These are phyloP conservation scores for Ostrea denselamellosa DNA, from an alignment of 1,140 invertebrate species.

Conservation along the genomic window DNA sequence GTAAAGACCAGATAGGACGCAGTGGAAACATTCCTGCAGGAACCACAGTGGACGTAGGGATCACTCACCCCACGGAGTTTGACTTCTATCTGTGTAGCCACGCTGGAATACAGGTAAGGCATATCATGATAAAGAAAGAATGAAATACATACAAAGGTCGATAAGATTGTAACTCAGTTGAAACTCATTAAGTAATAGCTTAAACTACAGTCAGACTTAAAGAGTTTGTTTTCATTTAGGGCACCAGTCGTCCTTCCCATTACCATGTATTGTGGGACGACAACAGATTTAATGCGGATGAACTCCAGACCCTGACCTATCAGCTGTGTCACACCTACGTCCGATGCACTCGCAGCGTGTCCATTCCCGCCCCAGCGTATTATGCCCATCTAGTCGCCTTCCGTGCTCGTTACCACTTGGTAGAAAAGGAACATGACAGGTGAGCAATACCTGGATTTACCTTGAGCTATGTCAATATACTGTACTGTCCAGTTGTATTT, in stretches of 20 bases:
- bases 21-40: slow-evolving; percentile 99
- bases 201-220: neutral
- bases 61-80: slow-evolving; percentile 99
- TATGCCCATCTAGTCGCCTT: slow-evolving; percentile 99
- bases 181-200: too few relatives aligned
- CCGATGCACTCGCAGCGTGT: slow-evolving; percentile 98
- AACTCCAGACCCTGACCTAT: slow-evolving; percentile 98
- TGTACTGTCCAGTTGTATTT: too few relatives aligned
- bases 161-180: too few relatives aligned
- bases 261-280: slow-evolving; percentile 99
- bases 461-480: too few relatives aligned
- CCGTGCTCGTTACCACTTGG: slow-evolving; percentile 98
- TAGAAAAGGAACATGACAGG: slow-evolving; percentile 99
- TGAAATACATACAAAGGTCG: too few relatives aligned
- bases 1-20: slow-evolving; percentile 98
- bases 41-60: slow-evolving; percentile 99
- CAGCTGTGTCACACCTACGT: slow-evolving; percentile 99
- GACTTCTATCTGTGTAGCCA: slow-evolving; percentile 99
- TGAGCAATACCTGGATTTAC: slow-evolving; percentile 56
- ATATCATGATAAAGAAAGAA: too few relatives aligned
- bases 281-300: slow-evolving; percentile 98
- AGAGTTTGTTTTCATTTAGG: slow-evolving; percentile 81
- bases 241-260: slow-evolving; percentile 98
- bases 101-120: slow-evolving; percentile 96
- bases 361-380: slow-evolving; percentile 99